Evolutionary conservation across 2,113 vertebrate genomes (phyloP).

Genomic region (Triplophysa tibetana): DNA sequence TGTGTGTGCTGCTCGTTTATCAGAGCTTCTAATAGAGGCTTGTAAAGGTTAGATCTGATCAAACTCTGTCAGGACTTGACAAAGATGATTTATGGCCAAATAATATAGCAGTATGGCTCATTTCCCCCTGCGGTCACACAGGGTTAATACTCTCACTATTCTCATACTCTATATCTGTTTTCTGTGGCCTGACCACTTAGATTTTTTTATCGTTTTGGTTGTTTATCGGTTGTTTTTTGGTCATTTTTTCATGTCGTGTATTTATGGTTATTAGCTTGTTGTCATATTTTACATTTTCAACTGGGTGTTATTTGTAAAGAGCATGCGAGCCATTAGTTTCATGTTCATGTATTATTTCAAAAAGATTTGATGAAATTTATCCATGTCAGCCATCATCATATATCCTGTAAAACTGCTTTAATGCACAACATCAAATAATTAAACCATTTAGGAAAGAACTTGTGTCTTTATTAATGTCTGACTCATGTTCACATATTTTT

Average conservation of each 20-base stretch:
- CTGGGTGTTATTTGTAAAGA: background rate
- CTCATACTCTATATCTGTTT: slow-evolving; percentile 75
- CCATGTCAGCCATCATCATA: too few species aligned
- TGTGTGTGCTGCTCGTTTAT: slow-evolving; percentile 94
- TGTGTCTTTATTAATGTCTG: too few species aligned
- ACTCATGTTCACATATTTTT: too few species aligned
- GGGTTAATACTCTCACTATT: slow-evolving; percentile 86
- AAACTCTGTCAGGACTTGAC: slow-evolving; percentile 94
- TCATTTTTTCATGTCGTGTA: background rate
- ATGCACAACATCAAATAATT: background rate
- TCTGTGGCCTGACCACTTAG: slow-evolving; percentile 86
- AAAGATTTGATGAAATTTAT: background rate
- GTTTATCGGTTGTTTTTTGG: background rate
- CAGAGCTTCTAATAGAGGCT: slow-evolving; percentile 96
- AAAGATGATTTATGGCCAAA: slow-evolving; percentile 96
- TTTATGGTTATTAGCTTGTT: background rate
- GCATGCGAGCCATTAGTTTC: background rate
- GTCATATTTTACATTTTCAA: slow-evolving; percentile 6
- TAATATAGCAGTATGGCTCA: slow-evolving; percentile 98
- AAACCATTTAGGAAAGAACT: background rate
- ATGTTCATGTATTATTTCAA: background rate
- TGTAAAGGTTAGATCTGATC: slow-evolving; percentile 99
- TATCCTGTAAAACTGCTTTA: background rate
- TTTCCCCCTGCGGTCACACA: slow-evolving; percentile 92
- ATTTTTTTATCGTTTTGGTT: slow-evolving; percentile 79